These are phyloP conservation scores for Phyllotreta striolata DNA, from an alignment of 2,888 invertebrate genomes.

Conservation along the genomic window DNA sequence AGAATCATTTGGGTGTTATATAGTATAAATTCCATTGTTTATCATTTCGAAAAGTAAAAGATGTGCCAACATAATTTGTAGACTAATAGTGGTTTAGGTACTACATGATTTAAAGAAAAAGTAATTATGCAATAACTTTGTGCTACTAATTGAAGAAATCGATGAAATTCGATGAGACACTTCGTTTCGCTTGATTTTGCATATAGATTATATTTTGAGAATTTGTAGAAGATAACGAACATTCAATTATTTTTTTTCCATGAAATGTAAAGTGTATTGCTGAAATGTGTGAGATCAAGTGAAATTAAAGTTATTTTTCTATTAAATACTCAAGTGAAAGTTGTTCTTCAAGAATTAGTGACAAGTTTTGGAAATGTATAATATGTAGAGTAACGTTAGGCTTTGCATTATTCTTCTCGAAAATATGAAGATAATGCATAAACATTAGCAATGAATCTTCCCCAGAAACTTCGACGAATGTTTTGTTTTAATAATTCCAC, in stretches of 20 bases:
- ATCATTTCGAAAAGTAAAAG: constrained; percentile 30
- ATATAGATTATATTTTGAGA: neutral
- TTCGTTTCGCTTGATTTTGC: too few relatives aligned
- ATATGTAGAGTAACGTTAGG: constrained; percentile 21
- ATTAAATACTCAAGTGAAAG: neutral
- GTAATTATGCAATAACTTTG: constrained; percentile 6
- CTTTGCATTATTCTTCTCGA: constrained; percentile 19
- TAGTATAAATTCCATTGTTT: constrained; percentile 32
- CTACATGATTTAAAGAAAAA: constrained; percentile 15
- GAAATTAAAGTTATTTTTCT: neutral
- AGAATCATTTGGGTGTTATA: constrained; percentile 20
- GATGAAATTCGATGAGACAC: too few relatives aligned
- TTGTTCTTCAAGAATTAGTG: constrained; percentile 7
- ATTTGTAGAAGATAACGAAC: too few relatives aligned
- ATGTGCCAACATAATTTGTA: constrained; percentile 37
- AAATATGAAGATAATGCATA: constrained; percentile 19
- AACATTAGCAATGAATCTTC: constrained; percentile 25
- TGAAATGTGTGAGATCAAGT: constrained; percentile 5
- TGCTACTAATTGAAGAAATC: neutral
- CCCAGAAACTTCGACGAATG: constrained; percentile 14
- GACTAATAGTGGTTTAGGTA: constrained; percentile 33
- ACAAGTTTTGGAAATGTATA: constrained; percentile 18
- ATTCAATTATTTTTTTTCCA: too few relatives aligned
- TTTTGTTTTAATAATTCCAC: neutral
- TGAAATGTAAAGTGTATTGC: neutral